A percentile compares a stretch with the other conserved stretches of the same genome.
These are phyloP conservation scores for Parnassius glacialis DNA, from an alignment of 2,888 invertebrate species.

Conservation along the genomic window DNA sequence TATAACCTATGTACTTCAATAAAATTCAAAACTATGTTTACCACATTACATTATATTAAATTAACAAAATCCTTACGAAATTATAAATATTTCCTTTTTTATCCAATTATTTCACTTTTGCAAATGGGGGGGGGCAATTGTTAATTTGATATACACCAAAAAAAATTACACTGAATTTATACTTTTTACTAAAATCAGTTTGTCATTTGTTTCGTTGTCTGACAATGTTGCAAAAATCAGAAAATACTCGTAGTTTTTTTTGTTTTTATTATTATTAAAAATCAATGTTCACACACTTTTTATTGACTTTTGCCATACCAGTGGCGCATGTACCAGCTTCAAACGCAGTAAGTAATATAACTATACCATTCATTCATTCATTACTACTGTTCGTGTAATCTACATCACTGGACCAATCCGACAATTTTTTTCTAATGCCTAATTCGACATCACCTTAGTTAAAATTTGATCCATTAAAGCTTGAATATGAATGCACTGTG, in stretches of 20 bases:
- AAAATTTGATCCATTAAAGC: background rate
- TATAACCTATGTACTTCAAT: too few relatives aligned
- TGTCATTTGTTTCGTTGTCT: too few relatives aligned
- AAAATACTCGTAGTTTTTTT: background rate
- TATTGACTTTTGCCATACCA: conserved; percentile 9
- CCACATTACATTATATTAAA: too few relatives aligned
- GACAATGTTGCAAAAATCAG: too few relatives aligned
- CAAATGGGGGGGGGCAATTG: too few relatives aligned
- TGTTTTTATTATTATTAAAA: background rate
- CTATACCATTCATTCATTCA: background rate
- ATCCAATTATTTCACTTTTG: too few relatives aligned
- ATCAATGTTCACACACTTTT: conserved; percentile 6
- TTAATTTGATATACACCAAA: too few relatives aligned
- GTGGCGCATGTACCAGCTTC: conserved; percentile 14
- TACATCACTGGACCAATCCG: background rate
- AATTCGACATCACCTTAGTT: background rate
- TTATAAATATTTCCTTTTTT: too few relatives aligned
- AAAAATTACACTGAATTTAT: too few relatives aligned
- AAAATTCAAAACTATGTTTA: too few relatives aligned
- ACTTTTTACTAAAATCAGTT: too few relatives aligned
- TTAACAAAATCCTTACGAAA: too few relatives aligned
- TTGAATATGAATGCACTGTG: background rate
- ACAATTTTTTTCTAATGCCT: background rate
- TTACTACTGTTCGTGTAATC: background rate
- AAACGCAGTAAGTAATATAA: conserved; percentile 17